Conservation (phyloP, 2,113 vertebrate genomes). For the Chamaetylas fuelleborni region DNA sequence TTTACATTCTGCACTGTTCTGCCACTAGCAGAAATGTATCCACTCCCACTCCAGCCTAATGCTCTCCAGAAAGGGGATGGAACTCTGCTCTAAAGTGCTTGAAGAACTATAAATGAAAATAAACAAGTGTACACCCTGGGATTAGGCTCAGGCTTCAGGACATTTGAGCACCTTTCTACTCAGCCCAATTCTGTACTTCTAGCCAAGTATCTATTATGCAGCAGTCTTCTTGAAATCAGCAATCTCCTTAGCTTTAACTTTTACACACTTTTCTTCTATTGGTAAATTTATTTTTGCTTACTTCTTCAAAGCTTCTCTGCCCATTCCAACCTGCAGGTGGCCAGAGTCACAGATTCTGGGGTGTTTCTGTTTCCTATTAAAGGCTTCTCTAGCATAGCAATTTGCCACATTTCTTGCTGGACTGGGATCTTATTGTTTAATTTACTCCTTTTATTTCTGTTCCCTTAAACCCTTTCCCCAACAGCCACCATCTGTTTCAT, state of each 20-base stretch:
- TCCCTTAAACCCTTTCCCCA: not conserved
- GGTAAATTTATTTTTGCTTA: not conserved
- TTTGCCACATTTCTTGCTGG: not conserved
- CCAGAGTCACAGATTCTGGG: not conserved
- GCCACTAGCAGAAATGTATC: not conserved
- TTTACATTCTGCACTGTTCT: not conserved
- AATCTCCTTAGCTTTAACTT: not conserved
- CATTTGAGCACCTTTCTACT: not conserved
- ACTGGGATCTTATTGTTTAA: not conserved
- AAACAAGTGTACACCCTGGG: not conserved
- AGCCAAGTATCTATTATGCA: not conserved
- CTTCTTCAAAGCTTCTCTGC: not conserved
- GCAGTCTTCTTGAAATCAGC: not conserved
- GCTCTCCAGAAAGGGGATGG: not conserved
- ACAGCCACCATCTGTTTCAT: not conserved
- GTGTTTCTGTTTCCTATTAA: not conserved
- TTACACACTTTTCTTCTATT: not conserved
- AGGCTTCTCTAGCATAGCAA: not conserved
- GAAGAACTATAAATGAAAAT: not conserved
- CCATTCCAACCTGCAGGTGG: not conserved
- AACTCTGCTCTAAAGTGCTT: not conserved
- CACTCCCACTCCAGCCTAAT: rapidly evolving
- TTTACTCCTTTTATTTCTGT: not conserved
- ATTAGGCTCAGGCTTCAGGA: not conserved
- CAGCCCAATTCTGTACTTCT: not conserved